Evolutionary conservation across 1,140 invertebrate species (phyloP), one percentile per base, ranked within the genome.

Genomic region (Hirudo medicinalis): DNA sequence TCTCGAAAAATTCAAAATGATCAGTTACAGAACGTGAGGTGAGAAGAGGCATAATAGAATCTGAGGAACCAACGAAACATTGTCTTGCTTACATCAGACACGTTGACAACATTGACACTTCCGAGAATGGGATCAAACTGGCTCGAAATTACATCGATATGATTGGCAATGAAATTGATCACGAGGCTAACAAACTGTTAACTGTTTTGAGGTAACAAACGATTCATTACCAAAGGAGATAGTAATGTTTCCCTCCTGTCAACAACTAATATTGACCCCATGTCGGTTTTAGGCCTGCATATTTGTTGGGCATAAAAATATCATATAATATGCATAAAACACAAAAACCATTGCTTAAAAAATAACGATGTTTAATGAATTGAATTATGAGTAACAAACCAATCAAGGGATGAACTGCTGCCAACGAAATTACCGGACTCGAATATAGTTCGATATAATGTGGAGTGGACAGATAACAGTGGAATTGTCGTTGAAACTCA

Each of bases 391-490:
- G 15, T 2, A 49, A 49, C 43, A 49, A 5, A 9, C 13, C 43
- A 49, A 49, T 49, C 15, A 11, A 63, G 67, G 43, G 71, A 74
- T 49, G 54, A 74, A 36, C 19, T 63, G n/a, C 60, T 82, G 15
- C 78, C 78, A 8, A 77, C 76, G 60, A 78, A 76, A 70, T 75
- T 81, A 68, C 72, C 76, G 2, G 75, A 76, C 15, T 71, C 67
- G 25, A 81, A 81, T 73, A 75, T 79, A n/a, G 76, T 73, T 20
- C 72, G 75, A 77, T 97, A 94, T 77, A 93, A 90, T 0, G 91
- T 98, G 0, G 94, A 97, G 80, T 98, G 94, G 94, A 92, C 94
- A 36, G 94, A 94, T 0, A 86, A 93, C 69, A 93, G 97, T 80
- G 94, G 94, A 67, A 84, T 97, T 15, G 92, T 94, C 76, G 86